Evolutionary conservation across 2,113 vertebrate species (phyloP).

Genomic region (Psilopogon haemacephalus): DNA sequence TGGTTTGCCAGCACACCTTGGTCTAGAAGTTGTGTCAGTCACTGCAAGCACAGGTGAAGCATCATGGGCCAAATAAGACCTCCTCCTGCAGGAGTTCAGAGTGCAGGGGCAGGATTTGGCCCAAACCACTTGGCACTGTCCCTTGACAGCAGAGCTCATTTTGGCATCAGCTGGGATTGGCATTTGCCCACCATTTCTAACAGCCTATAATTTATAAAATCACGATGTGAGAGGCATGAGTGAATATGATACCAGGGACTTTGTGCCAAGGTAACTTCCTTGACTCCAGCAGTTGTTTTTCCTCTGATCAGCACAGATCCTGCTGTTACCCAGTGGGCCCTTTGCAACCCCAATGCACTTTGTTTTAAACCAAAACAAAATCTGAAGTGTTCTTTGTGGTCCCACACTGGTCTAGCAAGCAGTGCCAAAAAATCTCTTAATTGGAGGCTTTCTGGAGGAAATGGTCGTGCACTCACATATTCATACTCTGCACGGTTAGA

Average conservation of each 20-base stretch:
- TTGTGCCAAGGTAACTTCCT: constrained; percentile 46
- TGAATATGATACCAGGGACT: constrained; percentile 13
- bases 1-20: neutral
- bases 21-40: neutral
- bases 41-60: neutral
- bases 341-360: constrained; percentile 23
- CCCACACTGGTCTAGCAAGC: neutral
- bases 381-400: constrained; percentile 24
- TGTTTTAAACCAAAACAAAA: constrained; percentile 49
- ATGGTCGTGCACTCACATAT: neutral
- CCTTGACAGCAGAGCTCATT: neutral
- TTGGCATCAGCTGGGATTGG: neutral
- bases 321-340: constrained; percentile 26
- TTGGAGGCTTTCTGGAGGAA: constrained; percentile 33
- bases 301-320: constrained; percentile 47
- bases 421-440: constrained; percentile 43
- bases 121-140: neutral
- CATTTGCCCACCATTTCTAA: neutral
- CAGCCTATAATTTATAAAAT: neutral
- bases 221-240: neutral
- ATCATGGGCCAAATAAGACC: neutral
- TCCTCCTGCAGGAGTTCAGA: neutral
- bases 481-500: neutral
- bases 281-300: constrained; percentile 55
- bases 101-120: neutral